Evolutionary conservation across 2,113 vertebrate genomes (phyloP).

Genomic region (Sylvilagus bachmani): DNA sequence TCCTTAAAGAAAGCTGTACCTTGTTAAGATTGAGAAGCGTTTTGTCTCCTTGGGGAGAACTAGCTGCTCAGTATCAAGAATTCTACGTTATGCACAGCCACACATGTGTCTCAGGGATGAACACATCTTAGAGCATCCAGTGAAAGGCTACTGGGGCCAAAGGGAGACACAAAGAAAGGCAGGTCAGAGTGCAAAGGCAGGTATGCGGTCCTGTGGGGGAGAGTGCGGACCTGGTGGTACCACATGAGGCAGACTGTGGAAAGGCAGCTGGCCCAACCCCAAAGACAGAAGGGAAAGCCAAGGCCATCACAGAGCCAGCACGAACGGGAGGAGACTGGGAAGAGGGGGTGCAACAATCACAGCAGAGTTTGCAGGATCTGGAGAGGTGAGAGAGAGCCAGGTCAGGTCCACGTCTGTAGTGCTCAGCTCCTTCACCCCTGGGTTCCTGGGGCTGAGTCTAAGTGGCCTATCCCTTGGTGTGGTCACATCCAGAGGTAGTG

Average conservation of each 20-base stretch:
- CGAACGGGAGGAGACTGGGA: background rate
- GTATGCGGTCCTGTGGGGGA: background rate
- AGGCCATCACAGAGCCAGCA: background rate
- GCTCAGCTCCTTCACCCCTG: background rate
- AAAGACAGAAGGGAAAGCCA: background rate
- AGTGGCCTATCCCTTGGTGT: background rate
- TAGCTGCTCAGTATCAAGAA: background rate
- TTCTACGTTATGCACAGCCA: constrained; percentile 21
- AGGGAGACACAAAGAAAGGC: background rate
- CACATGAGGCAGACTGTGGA: background rate
- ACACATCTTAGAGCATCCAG: background rate
- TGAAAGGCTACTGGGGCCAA: background rate
- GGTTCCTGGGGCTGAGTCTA: background rate
- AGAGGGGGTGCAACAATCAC: background rate
- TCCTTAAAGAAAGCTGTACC: background rate
- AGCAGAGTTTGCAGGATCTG: background rate
- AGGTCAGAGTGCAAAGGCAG: background rate
- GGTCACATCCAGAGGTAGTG: background rate
- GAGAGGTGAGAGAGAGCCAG: background rate
- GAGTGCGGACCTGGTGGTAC: background rate
- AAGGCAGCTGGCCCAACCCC: background rate
- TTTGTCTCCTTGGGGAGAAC: background rate
- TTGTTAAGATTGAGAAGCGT: background rate
- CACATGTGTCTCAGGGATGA: background rate
- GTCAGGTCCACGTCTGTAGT: background rate